phyloP scores from a whole-genome alignment of 2,888 invertebrate species.

The Xestia xanthographa region DNA sequence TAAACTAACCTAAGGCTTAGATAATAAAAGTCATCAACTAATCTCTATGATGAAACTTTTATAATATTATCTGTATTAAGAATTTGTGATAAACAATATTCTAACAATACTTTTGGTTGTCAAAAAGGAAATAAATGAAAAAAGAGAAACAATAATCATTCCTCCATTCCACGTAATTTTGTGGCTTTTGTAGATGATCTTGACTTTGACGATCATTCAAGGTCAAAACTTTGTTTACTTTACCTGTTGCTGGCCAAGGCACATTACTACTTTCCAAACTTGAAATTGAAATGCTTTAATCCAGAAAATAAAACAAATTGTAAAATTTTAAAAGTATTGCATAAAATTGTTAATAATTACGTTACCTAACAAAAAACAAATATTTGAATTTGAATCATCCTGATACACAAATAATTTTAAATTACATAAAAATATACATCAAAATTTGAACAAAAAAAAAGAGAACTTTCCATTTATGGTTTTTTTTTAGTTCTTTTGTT shows the following conservation, averaged over 20 bases:
- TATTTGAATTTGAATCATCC: background rate
- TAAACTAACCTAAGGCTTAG: slow-evolving; percentile 7
- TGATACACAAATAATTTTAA: background rate
- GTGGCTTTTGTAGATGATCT: background rate
- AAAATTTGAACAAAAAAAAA: background rate
- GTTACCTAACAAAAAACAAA: background rate
- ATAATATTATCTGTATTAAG: background rate
- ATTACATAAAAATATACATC: background rate
- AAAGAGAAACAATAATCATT: background rate
- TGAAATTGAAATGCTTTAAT: background rate
- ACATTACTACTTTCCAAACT: background rate
- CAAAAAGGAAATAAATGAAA: background rate
- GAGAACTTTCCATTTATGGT: background rate
- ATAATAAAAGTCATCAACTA: slow-evolving; percentile 4
- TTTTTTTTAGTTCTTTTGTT: background rate
- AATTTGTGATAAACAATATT: background rate
- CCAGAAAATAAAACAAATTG: background rate
- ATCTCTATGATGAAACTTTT: background rate
- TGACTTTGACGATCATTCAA: slow-evolving; percentile 10
- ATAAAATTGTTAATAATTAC: background rate
- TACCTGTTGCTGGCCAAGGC: background rate
- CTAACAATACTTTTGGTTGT: background rate
- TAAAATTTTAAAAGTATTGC: background rate
- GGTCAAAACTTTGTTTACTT: slow-evolving; percentile 7
- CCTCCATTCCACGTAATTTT: background rate